A percentile compares a stretch with the other conserved stretches of the same genome.
Conservation (phyloP, 2,113 vertebrate genomes). For the Dicaeum eximium region DNA sequence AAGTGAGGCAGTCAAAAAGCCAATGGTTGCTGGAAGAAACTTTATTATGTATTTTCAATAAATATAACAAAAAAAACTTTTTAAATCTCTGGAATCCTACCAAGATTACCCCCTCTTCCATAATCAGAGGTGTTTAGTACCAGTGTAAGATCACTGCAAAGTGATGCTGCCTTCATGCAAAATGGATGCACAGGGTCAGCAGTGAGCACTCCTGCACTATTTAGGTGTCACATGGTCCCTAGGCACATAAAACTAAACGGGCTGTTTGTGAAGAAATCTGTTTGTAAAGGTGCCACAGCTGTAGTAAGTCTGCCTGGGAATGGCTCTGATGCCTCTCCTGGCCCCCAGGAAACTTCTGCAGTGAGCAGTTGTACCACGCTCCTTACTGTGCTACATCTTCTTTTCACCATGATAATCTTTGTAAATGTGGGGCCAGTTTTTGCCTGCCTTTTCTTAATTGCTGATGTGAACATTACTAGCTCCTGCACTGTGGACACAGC, state of each 20-base stretch:
- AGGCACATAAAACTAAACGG: neutral
- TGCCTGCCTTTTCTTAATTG: neutral
- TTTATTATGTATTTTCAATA: neutral
- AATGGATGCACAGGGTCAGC: neutral
- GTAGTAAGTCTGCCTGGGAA: neutral
- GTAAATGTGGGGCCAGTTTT: neutral
- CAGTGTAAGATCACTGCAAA: neutral
- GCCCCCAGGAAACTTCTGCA: neutral
- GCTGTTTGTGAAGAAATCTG: neutral
- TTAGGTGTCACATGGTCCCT: neutral
- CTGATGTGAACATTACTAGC: neutral
- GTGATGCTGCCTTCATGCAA: neutral
- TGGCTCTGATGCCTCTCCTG: neutral
- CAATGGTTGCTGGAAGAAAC: neutral
- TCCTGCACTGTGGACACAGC: neutral
- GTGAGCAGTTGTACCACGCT: neutral
- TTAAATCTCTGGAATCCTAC: neutral
- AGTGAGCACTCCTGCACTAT: neutral
- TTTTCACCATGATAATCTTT: neutral
- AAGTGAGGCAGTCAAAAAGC: neutral
- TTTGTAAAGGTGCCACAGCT: neutral
- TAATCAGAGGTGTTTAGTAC: neutral
- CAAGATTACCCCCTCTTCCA: neutral
- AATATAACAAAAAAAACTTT: neutral
- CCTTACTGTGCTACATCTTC: neutral